A percentile compares a stretch with the other conserved stretches of the same genome.
These are phyloP conservation scores for Clistopyga incitator DNA, from an alignment of 2,888 invertebrate genomes.

Conservation along the genomic window DNA sequence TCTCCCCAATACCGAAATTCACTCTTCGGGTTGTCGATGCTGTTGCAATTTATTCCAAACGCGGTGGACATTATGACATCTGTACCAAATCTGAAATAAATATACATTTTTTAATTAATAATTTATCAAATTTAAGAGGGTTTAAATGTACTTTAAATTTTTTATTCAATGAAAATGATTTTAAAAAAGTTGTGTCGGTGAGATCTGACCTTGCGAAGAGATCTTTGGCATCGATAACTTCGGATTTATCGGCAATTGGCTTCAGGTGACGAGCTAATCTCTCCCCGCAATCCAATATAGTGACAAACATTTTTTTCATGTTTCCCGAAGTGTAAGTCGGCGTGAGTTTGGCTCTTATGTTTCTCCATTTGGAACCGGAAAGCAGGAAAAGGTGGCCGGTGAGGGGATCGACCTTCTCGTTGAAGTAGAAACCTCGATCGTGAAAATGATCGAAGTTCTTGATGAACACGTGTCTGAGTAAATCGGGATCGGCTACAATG, in stretches of 20 bases:
- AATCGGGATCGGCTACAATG: slow-evolving; percentile 78
- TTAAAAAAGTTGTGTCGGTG: too few relatives aligned
- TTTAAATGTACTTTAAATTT: too few relatives aligned
- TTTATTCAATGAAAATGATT: too few relatives aligned
- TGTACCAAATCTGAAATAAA: slow-evolving; percentile 72
- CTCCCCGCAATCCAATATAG: slow-evolving; percentile 74
- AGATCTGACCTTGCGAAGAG: slow-evolving; percentile 70
- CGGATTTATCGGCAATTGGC: slow-evolving; percentile 27
- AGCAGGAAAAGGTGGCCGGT: slow-evolving; percentile 75
- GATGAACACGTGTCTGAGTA: slow-evolving; percentile 76
- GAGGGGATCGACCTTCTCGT: slow-evolving; percentile 78
- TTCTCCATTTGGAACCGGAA: slow-evolving; percentile 79
- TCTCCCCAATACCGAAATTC: slow-evolving; percentile 77
- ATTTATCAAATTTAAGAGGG: too few relatives aligned
- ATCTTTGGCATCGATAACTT: slow-evolving; percentile 69
- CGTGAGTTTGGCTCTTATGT: slow-evolving; percentile 79
- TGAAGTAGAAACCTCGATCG: slow-evolving; percentile 76
- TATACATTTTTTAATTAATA: too few relatives aligned
- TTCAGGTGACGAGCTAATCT: slow-evolving; percentile 64
- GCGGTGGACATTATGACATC: slow-evolving; percentile 77
- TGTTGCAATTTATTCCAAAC: slow-evolving; percentile 68
- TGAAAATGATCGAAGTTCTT: slow-evolving; percentile 80
- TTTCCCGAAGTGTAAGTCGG: slow-evolving; percentile 83
- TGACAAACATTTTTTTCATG: slow-evolving; percentile 79
- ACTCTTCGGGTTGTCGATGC: slow-evolving; percentile 71